Evolutionary conservation across 2,797 vertebrate genomes (phyloP), one percentile per base, ranked within the genome.

Genomic region (Macropus fuliginosus): DNA sequence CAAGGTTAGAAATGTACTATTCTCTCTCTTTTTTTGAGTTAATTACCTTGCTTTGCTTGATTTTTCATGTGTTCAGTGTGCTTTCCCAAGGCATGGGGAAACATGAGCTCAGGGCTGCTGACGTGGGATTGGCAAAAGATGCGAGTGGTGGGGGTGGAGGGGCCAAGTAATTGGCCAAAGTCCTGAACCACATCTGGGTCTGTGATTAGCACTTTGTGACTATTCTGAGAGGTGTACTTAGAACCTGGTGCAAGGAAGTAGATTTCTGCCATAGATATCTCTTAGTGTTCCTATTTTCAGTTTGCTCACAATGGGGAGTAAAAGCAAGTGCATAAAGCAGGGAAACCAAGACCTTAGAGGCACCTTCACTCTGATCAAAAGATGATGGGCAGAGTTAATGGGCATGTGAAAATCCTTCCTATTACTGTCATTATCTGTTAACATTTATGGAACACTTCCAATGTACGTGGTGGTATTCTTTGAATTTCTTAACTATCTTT

Each of bases 401-500:
- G 40, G 24, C 46, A 87, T 50, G 74, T 87, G 74, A 87, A 87
- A 87, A 87, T 46, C 21, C 40, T 46, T 87, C 74, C 40, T 87
- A 81, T 46, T 87, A 27, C 74, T 87, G 54, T 87, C 95, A 57
- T 87, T 66, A 94, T 95, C 55, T 66, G 54, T 91, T 89, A 57
- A 92, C 1, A 90, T 52, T 46, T 91, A 56, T 57, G 27, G 9
- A 0, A 54, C 0, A 94, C 96, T 95, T 94, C 50, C 90, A 91
- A 1, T 91, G 93, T 55, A 55, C 55, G 74, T 93, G 92, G 5
- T 28, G 34, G 40, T 50, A 21, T 40, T 91, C 91, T 66, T 91
- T 59, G 57, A 96, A 93, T 91, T 93, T 52, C 34, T 90, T 74
- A 92, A 24, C 50, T 91, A 94, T 94, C 50, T 52, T 94, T 21